Evolutionary conservation across 2,797 vertebrate genomes (phyloP).

Genomic region (Acanthis flammea): DNA sequence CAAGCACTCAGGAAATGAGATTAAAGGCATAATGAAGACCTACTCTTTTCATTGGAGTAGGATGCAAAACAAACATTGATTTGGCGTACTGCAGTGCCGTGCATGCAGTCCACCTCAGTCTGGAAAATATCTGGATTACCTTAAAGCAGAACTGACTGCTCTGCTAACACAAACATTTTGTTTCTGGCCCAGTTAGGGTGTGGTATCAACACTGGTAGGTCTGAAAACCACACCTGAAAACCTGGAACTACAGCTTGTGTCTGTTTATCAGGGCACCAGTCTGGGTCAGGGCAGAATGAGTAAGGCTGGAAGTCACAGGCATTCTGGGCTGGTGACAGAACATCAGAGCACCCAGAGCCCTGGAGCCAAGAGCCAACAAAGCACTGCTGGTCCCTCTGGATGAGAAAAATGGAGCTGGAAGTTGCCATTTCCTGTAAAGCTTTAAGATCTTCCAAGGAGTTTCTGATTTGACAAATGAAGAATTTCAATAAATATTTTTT

Average conservation of each 20-base stretch:
- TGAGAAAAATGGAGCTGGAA: neutral
- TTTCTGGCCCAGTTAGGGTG: neutral
- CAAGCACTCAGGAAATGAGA: neutral
- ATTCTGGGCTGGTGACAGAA: neutral
- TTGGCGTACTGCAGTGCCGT: accelerated
- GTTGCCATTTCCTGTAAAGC: neutral
- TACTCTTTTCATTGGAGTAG: neutral
- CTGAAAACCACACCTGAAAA: neutral
- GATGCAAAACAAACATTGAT: neutral
- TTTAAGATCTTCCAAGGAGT: neutral
- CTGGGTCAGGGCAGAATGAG: neutral
- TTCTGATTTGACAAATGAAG: neutral
- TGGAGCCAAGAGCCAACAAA: neutral
- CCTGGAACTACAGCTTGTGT: neutral
- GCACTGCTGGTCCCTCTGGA: accelerated
- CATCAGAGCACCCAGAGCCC: neutral
- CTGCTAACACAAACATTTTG: neutral
- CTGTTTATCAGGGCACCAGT: neutral
- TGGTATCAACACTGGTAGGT: too few species aligned
- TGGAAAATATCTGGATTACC: neutral
- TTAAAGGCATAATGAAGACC: neutral
- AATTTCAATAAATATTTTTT: neutral
- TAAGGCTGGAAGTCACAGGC: neutral
- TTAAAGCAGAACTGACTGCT: neutral
- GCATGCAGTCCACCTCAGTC: neutral